A percentile compares a stretch with the other conserved stretches of the same genome.
Conservation (phyloP, 2,797 vertebrate genomes). For the Coreius guichenoti region DNA sequence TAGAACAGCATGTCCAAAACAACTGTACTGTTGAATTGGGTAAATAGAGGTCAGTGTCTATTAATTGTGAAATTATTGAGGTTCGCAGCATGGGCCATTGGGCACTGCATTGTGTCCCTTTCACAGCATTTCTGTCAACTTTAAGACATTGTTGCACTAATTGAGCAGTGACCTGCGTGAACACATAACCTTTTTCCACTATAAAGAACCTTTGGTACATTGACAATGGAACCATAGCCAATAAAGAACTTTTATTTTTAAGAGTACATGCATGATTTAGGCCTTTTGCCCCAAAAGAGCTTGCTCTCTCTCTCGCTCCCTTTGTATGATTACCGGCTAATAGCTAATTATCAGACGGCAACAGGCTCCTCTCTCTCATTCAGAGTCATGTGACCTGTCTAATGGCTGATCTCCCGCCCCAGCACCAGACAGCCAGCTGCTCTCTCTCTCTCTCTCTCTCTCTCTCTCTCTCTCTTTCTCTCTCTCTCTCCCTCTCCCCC, state of each 20-base stretch:
- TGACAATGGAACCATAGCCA: background rate
- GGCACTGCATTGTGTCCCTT: background rate
- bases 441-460: conserved; percentile 26
- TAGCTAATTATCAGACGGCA: conserved; percentile 75
- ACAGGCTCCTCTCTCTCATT: conserved; percentile 65
- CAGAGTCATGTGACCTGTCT: conserved; percentile 52
- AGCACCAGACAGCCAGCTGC: conserved; percentile 65
- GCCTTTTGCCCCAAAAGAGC: background rate
- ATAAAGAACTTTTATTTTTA: background rate
- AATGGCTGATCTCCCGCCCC: conserved; percentile 63
- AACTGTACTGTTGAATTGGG: background rate
- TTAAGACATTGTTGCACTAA: background rate
- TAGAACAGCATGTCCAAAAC: conserved; percentile 19
- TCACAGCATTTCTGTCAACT: background rate
- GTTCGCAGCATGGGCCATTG: background rate
- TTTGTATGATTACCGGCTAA: conserved; percentile 68
- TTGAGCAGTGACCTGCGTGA: background rate
- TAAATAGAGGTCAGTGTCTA: conserved; percentile 30
- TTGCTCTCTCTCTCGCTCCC: conserved; percentile 49
- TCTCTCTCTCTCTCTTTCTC: background rate
- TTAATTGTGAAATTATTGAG: background rate
- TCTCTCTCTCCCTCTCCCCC: background rate
- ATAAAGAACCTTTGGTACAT: background rate
- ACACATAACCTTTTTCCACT: background rate
- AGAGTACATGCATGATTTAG: background rate